Conservation (phyloP, 2,888 invertebrate species). For the Sminthurides aquaticus region DNA sequence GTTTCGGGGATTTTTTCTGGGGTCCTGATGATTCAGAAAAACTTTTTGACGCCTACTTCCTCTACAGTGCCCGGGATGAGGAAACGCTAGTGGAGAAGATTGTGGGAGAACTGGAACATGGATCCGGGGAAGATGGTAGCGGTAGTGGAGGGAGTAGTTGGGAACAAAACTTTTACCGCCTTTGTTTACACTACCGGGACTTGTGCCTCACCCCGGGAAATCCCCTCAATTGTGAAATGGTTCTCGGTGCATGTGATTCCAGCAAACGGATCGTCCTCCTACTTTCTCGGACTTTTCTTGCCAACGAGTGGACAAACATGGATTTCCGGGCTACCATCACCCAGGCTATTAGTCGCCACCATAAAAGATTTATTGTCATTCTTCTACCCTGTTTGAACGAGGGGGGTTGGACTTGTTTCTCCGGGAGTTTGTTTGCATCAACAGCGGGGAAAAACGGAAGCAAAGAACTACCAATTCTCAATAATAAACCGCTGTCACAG, state of each 20-base stretch:
- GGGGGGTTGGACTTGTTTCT: constrained; percentile 19
- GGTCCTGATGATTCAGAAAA: constrained; percentile 44
- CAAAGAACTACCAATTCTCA: not conserved
- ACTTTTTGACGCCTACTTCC: constrained; percentile 76
- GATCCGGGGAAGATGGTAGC: constrained; percentile 47
- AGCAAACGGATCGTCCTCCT: constrained; percentile 70
- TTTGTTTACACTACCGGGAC: constrained; percentile 69
- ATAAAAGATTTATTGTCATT: constrained; percentile 55
- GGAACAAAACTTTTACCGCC: constrained; percentile 45
- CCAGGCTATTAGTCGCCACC: constrained; percentile 56
- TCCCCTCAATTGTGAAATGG: constrained; percentile 48
- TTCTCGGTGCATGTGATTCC: constrained; percentile 49
- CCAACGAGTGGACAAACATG: constrained; percentile 77
- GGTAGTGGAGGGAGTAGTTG: constrained; percentile 48
- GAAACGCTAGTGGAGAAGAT: constrained; percentile 51
- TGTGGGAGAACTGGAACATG: constrained; percentile 48
- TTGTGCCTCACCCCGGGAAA: constrained; percentile 46
- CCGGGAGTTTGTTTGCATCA: not conserved
- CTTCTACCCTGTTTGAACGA: constrained; percentile 46
- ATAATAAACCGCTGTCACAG: not conserved
- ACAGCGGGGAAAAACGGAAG: not conserved
- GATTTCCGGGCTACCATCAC: constrained; percentile 58
- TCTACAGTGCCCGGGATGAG: constrained; percentile 81
- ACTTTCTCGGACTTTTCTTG: constrained; percentile 77
- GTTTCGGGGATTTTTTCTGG: constrained; percentile 46